These are phyloP conservation scores for Diploscapter pachys DNA, from an alignment of 1,140 invertebrate genomes.

Conservation along the genomic window DNA sequence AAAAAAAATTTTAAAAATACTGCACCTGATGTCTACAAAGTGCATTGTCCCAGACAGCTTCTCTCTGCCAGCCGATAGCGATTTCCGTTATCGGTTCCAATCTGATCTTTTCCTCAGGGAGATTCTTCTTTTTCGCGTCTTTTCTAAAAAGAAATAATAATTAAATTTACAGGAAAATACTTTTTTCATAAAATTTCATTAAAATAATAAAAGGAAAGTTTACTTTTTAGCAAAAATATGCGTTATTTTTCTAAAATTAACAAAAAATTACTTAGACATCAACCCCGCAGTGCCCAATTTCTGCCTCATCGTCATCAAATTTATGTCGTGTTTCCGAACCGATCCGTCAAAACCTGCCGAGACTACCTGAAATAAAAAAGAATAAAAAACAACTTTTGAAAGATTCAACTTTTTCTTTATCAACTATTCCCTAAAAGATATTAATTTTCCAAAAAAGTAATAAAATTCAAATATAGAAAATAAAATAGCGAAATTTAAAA, in stretches of 20 bases:
- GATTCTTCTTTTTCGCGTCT: conserved; percentile 12
- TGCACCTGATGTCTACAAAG: conserved; percentile 71
- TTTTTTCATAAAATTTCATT: background rate
- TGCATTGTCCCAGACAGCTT: conserved; percentile 78
- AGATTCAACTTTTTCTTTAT: no score
- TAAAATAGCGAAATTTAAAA: no score
- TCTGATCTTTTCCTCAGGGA: conserved; percentile 16
- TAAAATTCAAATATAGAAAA: no score
- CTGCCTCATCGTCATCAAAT: conserved; percentile 23
- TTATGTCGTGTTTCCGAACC: conserved; percentile 43
- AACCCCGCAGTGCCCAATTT: conserved; percentile 43
- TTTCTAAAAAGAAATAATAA: background rate
- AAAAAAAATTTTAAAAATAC: no score
- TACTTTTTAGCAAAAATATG: no score
- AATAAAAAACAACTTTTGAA: no score
- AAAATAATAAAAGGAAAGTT: conserved; percentile 2
- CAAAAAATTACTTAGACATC: conserved; percentile 41
- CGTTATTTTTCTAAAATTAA: no score
- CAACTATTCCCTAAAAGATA: no score
- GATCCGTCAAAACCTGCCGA: conserved; percentile 45
- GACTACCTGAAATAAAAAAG: conserved; percentile 25
- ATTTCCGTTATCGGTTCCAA: conserved; percentile 48
- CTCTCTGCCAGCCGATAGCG: conserved; percentile 60
- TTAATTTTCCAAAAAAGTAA: no score
- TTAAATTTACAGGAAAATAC: background rate